These are phyloP conservation scores for Asbolus verrucosus DNA, from an alignment of 1,140 invertebrate genomes.

Conservation along the genomic window DNA sequence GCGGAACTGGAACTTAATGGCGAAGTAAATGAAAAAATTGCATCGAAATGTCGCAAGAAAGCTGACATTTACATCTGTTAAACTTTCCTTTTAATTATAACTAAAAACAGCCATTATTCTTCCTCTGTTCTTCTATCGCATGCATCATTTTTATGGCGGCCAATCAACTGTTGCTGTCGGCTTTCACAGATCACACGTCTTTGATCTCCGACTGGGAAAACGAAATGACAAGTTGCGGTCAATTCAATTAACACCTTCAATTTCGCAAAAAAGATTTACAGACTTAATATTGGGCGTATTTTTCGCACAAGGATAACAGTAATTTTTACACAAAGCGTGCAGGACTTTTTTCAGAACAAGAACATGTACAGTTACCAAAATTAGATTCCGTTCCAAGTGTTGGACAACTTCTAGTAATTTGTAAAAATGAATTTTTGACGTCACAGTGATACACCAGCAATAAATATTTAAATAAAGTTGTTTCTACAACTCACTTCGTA, in stretches of 20 bases:
- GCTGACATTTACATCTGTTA: neutral
- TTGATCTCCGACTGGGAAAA: neutral
- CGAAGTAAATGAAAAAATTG: constrained; percentile 12
- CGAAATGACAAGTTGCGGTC: constrained; percentile 26
- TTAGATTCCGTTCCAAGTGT: constrained; percentile 20
- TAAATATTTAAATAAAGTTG: constrained; percentile 20
- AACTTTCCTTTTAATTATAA: constrained; percentile 26
- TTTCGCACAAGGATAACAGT: constrained; percentile 19
- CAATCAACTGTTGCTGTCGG: neutral
- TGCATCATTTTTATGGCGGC: neutral
- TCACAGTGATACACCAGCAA: constrained; percentile 14
- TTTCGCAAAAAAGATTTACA: constrained; percentile 7
- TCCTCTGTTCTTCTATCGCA: neutral
- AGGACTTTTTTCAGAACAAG: constrained; percentile 22
- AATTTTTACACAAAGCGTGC: constrained; percentile 29
- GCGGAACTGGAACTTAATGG: neutral
- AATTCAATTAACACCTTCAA: constrained; percentile 31
- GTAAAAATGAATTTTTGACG: constrained; percentile 18
- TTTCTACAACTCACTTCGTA: too few species aligned
- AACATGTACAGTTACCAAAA: constrained; percentile 26
- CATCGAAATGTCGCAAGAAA: constrained; percentile 14
- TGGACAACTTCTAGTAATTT: constrained; percentile 18
- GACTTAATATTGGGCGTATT: constrained; percentile 13
- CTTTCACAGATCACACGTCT: constrained; percentile 6
- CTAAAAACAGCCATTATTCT: constrained; percentile 7